Base-by-base conservation (phyloP, 2,888 invertebrate genomes). In the Amorpha juglandis region DNA sequence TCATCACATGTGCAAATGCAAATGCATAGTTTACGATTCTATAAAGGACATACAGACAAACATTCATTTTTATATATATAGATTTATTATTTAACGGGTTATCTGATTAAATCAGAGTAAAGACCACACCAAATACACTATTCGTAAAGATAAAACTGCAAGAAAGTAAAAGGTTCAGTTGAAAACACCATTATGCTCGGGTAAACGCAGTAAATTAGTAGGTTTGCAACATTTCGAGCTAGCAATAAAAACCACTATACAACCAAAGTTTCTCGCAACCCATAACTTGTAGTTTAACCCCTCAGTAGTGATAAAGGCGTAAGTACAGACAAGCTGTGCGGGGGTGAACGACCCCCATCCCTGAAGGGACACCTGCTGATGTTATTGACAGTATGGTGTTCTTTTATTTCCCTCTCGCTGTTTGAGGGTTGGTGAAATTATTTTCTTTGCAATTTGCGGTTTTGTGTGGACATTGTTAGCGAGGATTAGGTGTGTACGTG, bases 281-380 rank as follows among this genome's bases (percentile, higher is more conserved):
- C 73, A 74, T 77, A 77, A 79, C 77, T 74, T 74, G 67, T 72
- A 73, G 75, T 76, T 75, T 78, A 76, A 78, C 77, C 64, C 45
- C 64, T 66, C 65, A 62, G 42, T 80, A 78, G 42, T 81, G 79
- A 80, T 82, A 80, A 79, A 75, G 78, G 67, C 64, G 66, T 78
- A 79, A 78, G 77, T 75, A 75, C 72, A 76, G 74, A n/a, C 62
- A 63, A 48, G 47, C 62, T 68, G 69, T 70, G 73, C 68, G 77
- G 83, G 38, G 90, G 87, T 90, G 84, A 88, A 87, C 81, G 90
- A 88, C 89, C 90, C 78, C 78, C 69, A 66, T 69, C 81, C 90
- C 81, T 89, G 81, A 71, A 77, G 88, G 88, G 90, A 90, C 89
- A 87, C 89, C 90, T 88, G 86, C 88, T 88, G 89, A 89, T 91